Conservation (phyloP, 2,888 invertebrate species). For the Luperina testacea region DNA sequence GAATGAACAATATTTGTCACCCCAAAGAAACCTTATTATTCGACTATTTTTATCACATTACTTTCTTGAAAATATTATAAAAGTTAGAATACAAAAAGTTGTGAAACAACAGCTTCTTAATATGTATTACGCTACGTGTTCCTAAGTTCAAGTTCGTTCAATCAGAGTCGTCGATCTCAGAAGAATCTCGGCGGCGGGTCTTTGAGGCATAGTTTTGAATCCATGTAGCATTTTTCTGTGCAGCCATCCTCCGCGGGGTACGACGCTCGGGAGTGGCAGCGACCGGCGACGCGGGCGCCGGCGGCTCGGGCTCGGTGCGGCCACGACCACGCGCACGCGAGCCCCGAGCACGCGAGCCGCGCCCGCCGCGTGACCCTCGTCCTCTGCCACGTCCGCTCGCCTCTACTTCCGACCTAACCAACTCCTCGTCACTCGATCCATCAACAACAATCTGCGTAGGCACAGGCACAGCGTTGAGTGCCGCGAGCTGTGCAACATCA, state of each 20-base stretch:
- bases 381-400: conserved; percentile 57
- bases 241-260: conserved; percentile 83
- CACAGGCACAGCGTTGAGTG: conserved; percentile 68
- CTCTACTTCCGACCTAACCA: conserved; percentile 63
- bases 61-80: conserved; percentile 14
- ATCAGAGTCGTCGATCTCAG: conserved; percentile 84
- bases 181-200: conserved; percentile 75
- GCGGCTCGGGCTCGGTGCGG: conserved; percentile 65
- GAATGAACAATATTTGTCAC: conserved; percentile 1
- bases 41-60: conserved; percentile 6
- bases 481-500: conserved; percentile 76
- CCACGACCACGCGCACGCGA: conserved; percentile 54
- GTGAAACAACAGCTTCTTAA: conserved; percentile 1
- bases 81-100: conserved; percentile 21
- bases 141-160: conserved; percentile 59
- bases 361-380: conserved; percentile 62
- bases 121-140: background rate
- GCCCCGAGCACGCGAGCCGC: conserved; percentile 51
- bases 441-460: conserved; percentile 75
- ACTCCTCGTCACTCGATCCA: conserved; percentile 82
- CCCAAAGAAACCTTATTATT: conserved; percentile 4
- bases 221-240: conserved; percentile 80
- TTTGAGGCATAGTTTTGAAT: conserved; percentile 77
- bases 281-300: conserved; percentile 63
- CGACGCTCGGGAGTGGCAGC: conserved; percentile 79